Base-by-base conservation (phyloP, 2,113 vertebrate species). In the Theristicus caerulescens region DNA sequence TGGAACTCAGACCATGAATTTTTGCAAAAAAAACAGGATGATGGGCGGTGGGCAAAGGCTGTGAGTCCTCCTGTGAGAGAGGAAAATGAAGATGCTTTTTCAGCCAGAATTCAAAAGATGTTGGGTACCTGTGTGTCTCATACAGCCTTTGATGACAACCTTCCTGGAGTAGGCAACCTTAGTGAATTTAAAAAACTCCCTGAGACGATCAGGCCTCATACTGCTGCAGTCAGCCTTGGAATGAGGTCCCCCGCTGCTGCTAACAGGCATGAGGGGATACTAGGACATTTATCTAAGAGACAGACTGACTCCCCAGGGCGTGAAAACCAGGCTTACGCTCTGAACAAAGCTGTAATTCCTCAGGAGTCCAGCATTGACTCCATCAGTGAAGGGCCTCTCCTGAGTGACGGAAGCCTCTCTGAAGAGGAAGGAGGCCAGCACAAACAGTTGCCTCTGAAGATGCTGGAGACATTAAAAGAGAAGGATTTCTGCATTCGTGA, bases 331-430 rank as follows among this genome's bases (percentile, higher is more conserved):
- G 57, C 19, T 19, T 93, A 93, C 7, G 44, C 94, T 73, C 93
- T 78, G 25, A 95, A 88, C 66, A 98, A 98, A 94, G 77, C 80
- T 12, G 81, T 55, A 44, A 26, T 86, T 58, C 96, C 96, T 70
- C 97, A 94, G 0, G 97, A 98, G 94, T 99, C 98, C 69, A 99
- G 99, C 84, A 98, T 95, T 1, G 98, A 98, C 57, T 99, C 99
- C 71, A 99, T 99, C 96, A 99, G 99, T 2, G 99, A 99, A 95
- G 99, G 99, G 14, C 98, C 98, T 44, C 97, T 99, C 71, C 95
- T 98, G 87, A 99, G 99, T 81, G 99, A 99, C 7, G 98, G 97
- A 22, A 98, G 98, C 96, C 96, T 99, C 55, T 99, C 98, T 27
- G 99, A 99, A 71, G 99, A 98, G 19, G 97, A 95, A 8, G 97